phyloP scores from a whole-genome alignment of 2,113 vertebrate species.

The Callaeas wilsoni region DNA sequence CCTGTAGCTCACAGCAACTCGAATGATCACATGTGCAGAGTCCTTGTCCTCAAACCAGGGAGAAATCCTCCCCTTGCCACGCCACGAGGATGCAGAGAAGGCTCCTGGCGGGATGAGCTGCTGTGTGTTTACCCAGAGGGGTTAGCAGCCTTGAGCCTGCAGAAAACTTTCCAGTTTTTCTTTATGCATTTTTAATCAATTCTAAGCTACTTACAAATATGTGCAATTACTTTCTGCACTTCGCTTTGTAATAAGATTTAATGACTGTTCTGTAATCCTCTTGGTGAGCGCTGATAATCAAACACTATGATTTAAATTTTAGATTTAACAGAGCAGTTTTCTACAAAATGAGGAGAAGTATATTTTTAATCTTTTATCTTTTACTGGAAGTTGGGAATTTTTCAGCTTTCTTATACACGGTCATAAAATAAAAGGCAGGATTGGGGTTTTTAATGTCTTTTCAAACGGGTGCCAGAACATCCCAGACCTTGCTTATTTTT shows the following conservation, averaged over 20 bases:
- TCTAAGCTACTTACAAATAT: constrained; percentile 80
- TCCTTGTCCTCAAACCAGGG: neutral
- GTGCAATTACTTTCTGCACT: constrained; percentile 75
- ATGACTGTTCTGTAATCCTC: constrained; percentile 69
- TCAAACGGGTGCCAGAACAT: neutral
- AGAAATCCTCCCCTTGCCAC: neutral
- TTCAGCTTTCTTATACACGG: neutral
- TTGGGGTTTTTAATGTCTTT: neutral
- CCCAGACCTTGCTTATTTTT: neutral
- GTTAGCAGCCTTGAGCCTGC: constrained; percentile 49
- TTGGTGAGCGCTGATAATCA: constrained; percentile 67
- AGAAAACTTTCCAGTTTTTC: constrained; percentile 65
- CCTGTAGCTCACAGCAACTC: neutral
- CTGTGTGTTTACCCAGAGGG: constrained; percentile 28
- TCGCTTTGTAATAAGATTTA: constrained; percentile 75
- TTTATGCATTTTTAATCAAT: constrained; percentile 79
- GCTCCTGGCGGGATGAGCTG: constrained; percentile 26
- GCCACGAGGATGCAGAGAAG: neutral
- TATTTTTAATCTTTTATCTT: constrained; percentile 32
- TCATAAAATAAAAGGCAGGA: constrained; percentile 31
- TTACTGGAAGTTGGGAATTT: constrained; percentile 39
- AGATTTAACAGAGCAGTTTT: constrained; percentile 33
- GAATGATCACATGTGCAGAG: neutral
- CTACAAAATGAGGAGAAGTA: neutral
- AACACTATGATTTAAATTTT: constrained; percentile 63